Percentiles rank a stretch among this genome's conserved stretches.
Evolutionary conservation across 2,797 vertebrate genomes (phyloP).

Genomic region (Rhinophrynus dorsalis): DNA sequence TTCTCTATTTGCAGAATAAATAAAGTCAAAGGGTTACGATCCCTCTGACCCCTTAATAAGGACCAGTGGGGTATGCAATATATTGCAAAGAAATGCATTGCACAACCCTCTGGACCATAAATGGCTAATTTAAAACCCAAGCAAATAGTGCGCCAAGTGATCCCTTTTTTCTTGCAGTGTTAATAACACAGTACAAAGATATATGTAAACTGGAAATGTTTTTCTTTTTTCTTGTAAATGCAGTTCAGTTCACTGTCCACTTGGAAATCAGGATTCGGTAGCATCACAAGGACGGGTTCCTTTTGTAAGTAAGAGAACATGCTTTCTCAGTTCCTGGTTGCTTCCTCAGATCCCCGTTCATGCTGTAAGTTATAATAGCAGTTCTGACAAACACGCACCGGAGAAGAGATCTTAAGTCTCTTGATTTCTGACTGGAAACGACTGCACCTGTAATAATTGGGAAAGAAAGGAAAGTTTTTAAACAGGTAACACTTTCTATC

Average conservation of each 20-base stretch:
- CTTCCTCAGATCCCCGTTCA: conserved; percentile 83
- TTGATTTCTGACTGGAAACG: conserved; percentile 98
- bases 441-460: conserved; percentile 80
- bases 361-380: conserved; percentile 97
- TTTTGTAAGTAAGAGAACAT: conserved; percentile 1
- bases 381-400: conserved; percentile 97
- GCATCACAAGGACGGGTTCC: background rate
- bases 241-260: background rate
- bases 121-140: conserved; percentile 13
- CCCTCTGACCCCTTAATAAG: too few relatives aligned
- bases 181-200: conserved; percentile 62
- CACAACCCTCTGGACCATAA: too few relatives aligned
- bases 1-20: too few relatives aligned
- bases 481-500: too few relatives aligned
- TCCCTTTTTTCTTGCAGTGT: conserved; percentile 68
- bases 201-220: conserved; percentile 62
- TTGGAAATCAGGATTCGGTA: conserved; percentile 4
- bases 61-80: too few relatives aligned
- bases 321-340: conserved; percentile 75
- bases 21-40: too few relatives aligned
- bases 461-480: background rate
- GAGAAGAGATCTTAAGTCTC: conserved; percentile 94
- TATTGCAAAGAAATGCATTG: too few relatives aligned
- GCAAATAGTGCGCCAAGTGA: conserved; percentile 52
- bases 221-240: conserved; percentile 13